Evolutionary conservation across 1,140 invertebrate species (phyloP).

Genomic region (Drusus annulatus): DNA sequence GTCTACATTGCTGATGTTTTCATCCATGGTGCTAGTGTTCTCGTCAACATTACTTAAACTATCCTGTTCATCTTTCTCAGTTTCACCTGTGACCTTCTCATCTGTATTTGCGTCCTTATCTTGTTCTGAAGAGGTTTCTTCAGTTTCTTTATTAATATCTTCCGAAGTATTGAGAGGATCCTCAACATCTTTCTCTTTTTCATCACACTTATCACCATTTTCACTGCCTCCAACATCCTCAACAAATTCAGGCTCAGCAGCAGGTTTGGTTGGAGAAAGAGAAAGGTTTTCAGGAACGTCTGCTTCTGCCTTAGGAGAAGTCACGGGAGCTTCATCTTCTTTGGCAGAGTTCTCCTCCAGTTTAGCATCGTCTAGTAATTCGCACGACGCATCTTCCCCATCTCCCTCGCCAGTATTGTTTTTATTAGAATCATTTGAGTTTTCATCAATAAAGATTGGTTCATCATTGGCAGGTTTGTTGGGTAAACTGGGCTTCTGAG

Average conservation of each 20-base stretch:
- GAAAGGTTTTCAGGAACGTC: background rate
- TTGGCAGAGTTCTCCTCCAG: slow-evolving; percentile 15
- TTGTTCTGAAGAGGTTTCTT: background rate
- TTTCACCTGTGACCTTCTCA: background rate
- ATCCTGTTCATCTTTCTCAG: background rate
- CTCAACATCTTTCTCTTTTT: background rate
- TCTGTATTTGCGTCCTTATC: too few relatives aligned
- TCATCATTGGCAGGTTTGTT: slow-evolving; percentile 61
- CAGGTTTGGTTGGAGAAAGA: background rate
- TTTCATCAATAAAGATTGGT: slow-evolving; percentile 71
- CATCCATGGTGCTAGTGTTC: background rate
- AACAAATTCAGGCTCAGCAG: too few relatives aligned
- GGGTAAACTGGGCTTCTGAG: background rate
- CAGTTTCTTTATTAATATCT: background rate
- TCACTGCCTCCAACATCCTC: background rate
- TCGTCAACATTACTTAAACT: slow-evolving; percentile 1
- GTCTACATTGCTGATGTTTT: background rate
- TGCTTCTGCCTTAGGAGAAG: background rate
- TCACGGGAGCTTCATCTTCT: background rate
- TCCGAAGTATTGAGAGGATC: background rate
- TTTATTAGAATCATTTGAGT: slow-evolving; percentile 63
- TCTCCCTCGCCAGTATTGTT: slow-evolving; percentile 8
- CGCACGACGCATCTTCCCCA: background rate
- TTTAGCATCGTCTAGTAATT: background rate
- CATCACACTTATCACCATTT: background rate